Conservation (phyloP, 2,797 vertebrate genomes). For the Chaunax sp. region DNA sequence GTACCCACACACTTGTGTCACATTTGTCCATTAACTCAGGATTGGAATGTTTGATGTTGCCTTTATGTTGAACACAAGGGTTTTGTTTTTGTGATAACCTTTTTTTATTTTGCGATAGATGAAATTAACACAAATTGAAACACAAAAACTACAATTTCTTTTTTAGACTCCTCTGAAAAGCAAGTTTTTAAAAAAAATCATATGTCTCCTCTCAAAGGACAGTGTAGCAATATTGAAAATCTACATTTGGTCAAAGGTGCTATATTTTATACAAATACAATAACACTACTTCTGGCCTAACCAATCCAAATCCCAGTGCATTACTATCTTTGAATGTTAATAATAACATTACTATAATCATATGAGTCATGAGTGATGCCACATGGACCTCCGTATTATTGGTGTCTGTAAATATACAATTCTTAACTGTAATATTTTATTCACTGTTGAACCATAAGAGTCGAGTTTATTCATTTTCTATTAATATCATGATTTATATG, state of each 20-base stretch:
- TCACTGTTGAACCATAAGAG: no score
- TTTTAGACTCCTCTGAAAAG: background rate
- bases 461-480: no score
- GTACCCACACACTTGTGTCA: no score
- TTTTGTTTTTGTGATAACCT: no score
- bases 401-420: constrained; percentile 5
- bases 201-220: no score
- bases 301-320: constrained; percentile 17
- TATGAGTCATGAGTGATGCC: constrained; percentile 18
- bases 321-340: constrained; percentile 14
- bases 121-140: background rate
- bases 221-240: constrained; percentile 27
- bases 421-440: background rate
- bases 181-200: no score
- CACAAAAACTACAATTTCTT: background rate
- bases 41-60: no score
- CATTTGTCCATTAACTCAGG: no score
- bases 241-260: constrained; percentile 27
- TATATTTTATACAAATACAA: constrained; percentile 6
- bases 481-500: background rate
- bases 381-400: constrained; percentile 12
- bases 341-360: constrained; percentile 5
- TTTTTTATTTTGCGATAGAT: background rate
- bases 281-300: constrained; percentile 28
- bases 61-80: no score